Base-by-base conservation (phyloP, 2,113 vertebrate genomes). In the Halichoerus grypus region DNA sequence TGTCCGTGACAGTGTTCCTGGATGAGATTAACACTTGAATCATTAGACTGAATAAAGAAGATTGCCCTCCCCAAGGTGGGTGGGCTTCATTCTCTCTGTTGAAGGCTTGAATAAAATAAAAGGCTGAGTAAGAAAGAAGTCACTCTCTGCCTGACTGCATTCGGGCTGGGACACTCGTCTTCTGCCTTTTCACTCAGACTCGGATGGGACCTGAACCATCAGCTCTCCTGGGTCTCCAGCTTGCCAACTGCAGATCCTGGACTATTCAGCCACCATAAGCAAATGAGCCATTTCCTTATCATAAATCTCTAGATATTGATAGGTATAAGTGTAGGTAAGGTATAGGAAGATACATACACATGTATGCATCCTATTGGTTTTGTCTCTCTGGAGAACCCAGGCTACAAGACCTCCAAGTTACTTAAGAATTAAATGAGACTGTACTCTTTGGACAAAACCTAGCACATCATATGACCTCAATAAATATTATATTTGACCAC, bases 371-470 rank as follows among this genome's bases (percentile, higher is more conserved):
- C 69, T 31, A n/a, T 13, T 42, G 46, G 24, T 55, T 88, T 22
- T 55, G 39, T 65, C 87, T 96, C 63, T 93, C 71, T 95, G 77
- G 55, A 95, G 86, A 79, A 51, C 16, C 46, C 21, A 67, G 77
- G 88, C n/a, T 59, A 49, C 1, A 91, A 28, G 53, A 77, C 21
- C 69, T 84, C 57, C 42, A 9, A 14, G 69, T 83, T 59, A 74
- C 49, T 74, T 77, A 24, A 67, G 69, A 90, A 74, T 96, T 83
- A 87, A 95, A 74, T 92, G 88, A 84, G 28, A 77, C n/a, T 79
- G 49, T 46, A 63, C 28, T 69, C 36, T 82, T 49, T 69, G 28
- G 59, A 86, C 55, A 95, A 31, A 94, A 42, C 57, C 61, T 57
- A 51, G 5, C 51, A 86, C 74, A 89, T 53, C 2, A 0, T 74